These are phyloP conservation scores for Drosophila borborema DNA, from an alignment of 2,888 invertebrate species.

Conservation along the genomic window DNA sequence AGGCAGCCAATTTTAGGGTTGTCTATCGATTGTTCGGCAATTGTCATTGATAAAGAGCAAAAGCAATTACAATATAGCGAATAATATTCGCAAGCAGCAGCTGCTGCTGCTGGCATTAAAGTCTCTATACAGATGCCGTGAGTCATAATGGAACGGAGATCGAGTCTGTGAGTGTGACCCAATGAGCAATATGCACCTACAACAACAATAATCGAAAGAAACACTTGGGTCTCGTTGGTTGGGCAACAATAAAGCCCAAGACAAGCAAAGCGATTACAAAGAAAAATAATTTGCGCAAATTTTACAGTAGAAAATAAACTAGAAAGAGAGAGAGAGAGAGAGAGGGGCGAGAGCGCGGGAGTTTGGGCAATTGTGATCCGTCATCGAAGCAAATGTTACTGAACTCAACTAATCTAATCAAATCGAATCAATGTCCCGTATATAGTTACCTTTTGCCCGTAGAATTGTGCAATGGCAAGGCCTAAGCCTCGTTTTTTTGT, in stretches of 20 bases:
- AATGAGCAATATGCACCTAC: constrained; percentile 79
- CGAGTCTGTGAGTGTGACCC: constrained; percentile 60
- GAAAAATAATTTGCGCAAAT: constrained; percentile 80
- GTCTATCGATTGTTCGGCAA: constrained; percentile 37
- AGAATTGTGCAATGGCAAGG: constrained; percentile 54
- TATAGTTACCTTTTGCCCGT: constrained; percentile 52
- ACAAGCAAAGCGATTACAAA: constrained; percentile 75
- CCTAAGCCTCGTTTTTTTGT: constrained; percentile 62
- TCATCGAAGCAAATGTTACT: constrained; percentile 70
- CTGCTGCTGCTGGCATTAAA: constrained; percentile 43
- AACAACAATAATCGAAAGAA: constrained; percentile 25
- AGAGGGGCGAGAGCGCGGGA: not conserved
- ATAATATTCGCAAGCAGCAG: constrained; percentile 64
- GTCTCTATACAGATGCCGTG: constrained; percentile 55
- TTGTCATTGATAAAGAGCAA: constrained; percentile 72
- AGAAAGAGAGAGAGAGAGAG: constrained; percentile 12
- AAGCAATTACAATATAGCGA: constrained; percentile 62
- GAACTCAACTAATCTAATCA: constrained; percentile 62
- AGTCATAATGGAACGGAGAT: constrained; percentile 51
- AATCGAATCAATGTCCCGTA: constrained; percentile 66
- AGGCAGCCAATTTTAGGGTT: constrained; percentile 38
- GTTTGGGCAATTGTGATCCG: constrained; percentile 62
- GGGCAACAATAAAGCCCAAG: constrained; percentile 69
- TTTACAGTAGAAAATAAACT: constrained; percentile 29
- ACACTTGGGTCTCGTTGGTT: constrained; percentile 49